Conservation (phyloP, 2,888 invertebrate genomes). For the Exephanes ischioxanthus region DNA sequence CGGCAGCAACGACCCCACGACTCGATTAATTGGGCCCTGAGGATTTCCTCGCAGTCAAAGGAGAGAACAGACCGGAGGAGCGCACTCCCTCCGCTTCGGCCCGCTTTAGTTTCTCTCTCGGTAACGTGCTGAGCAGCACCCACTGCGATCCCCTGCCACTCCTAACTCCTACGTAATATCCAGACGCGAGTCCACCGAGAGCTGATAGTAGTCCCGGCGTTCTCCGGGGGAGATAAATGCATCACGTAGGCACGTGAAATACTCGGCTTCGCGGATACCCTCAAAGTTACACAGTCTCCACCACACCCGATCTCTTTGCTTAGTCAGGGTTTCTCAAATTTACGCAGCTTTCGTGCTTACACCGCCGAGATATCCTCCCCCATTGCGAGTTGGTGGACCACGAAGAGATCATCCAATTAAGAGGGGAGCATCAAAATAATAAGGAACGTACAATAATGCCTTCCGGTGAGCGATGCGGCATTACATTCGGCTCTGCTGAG, state of each 20-base stretch:
- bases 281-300: slow-evolving; percentile 43
- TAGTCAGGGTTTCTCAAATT: slow-evolving; percentile 65
- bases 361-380: slow-evolving; percentile 8
- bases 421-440: slow-evolving; percentile 1
- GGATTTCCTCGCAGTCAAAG: slow-evolving; percentile 64
- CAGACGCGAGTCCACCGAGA: slow-evolving; percentile 31
- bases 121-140: slow-evolving; percentile 36
- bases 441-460: neutral
- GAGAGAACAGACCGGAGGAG: slow-evolving; percentile 49
- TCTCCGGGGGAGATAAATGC: slow-evolving; percentile 68
- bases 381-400: neutral
- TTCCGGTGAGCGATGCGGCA: neutral
- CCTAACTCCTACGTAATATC: slow-evolving; percentile 36
- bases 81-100: slow-evolving; percentile 37
- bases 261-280: slow-evolving; percentile 31
- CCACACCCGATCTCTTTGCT: slow-evolving; percentile 43
- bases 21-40: slow-evolving; percentile 69
- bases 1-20: slow-evolving; percentile 45
- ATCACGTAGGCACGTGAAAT: slow-evolving; percentile 71
- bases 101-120: slow-evolving; percentile 49
- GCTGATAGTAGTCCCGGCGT: slow-evolving; percentile 38
- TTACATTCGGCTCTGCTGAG: neutral
- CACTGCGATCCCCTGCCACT: slow-evolving; percentile 47
- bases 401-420: slow-evolving; percentile 5
- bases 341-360: slow-evolving; percentile 51